Percentiles rank a stretch among this genome's conserved stretches.
Conservation (phyloP, 2,113 vertebrate species). For the Emydura subglobosa region DNA sequence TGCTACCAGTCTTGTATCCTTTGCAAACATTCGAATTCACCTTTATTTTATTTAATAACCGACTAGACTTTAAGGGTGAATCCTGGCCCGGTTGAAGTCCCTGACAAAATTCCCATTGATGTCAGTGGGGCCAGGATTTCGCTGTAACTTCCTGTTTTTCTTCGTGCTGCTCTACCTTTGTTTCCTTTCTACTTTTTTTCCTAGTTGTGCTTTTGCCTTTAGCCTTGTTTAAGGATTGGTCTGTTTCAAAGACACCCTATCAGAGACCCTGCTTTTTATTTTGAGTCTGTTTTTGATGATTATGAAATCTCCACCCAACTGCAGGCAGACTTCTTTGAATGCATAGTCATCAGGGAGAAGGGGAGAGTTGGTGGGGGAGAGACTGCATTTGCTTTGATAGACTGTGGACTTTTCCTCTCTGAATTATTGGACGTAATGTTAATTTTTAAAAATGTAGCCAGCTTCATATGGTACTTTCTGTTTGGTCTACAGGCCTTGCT, state of each 20-base stretch:
- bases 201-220: background rate
- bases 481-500: background rate
- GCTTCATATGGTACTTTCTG: background rate
- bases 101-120: background rate
- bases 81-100: background rate
- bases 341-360: background rate
- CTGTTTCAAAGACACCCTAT: background rate
- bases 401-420: background rate
- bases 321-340: background rate
- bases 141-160: background rate
- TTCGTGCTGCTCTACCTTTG: background rate
- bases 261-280: background rate
- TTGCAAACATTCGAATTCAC: background rate
- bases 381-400: background rate
- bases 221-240: background rate
- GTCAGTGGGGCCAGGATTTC: background rate
- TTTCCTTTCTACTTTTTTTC: background rate
- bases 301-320: background rate
- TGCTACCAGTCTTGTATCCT: background rate
- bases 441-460: background rate
- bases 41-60: background rate
- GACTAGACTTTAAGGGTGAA: background rate
- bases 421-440: background rate
- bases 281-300: background rate
- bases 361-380: fast-evolving